Percentiles rank a stretch among this genome's conserved stretches.
phyloP scores from a whole-genome alignment of 2,797 vertebrate genomes.

The Eleutherodactylus coqui region DNA sequence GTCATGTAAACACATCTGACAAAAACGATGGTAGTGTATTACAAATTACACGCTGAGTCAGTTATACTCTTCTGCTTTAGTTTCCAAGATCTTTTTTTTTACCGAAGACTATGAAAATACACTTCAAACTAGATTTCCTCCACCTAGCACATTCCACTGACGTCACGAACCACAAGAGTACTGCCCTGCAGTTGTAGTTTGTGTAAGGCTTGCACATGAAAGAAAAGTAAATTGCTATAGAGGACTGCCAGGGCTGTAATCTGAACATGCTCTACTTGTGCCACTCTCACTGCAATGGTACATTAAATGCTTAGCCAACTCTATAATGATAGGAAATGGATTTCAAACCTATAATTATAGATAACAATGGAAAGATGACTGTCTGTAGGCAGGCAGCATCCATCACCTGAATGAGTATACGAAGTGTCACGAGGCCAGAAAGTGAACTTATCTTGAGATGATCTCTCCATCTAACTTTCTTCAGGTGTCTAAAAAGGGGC shows the following conservation, averaged over 20 bases:
- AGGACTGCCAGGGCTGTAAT: constrained; percentile 7
- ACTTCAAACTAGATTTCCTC: constrained; percentile 34
- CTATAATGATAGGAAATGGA: background rate
- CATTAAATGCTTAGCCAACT: background rate
- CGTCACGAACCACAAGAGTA: constrained; percentile 46
- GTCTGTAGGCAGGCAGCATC: background rate
- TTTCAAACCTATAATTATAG: background rate
- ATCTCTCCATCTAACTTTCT: background rate
- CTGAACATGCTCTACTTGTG: background rate
- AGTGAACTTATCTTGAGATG: too few relatives aligned
- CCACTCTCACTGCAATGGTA: background rate
- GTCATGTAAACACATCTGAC: background rate
- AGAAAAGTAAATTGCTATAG: constrained; percentile 27
- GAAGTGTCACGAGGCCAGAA: too few relatives aligned
- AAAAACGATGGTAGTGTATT: constrained; percentile 8
- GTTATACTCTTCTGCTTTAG: background rate
- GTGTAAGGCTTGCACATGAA: constrained; percentile 35
- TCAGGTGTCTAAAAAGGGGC: background rate
- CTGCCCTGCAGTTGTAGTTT: constrained; percentile 36
- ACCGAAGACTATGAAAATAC: constrained; percentile 6
- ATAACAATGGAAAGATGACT: background rate
- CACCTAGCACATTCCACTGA: constrained; percentile 35
- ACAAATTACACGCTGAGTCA: constrained; percentile 15
- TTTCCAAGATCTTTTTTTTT: constrained; percentile 40
- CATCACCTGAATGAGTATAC: background rate